Evolutionary conservation across 2,797 vertebrate genomes (phyloP).

Genomic region (Mycteria americana): DNA sequence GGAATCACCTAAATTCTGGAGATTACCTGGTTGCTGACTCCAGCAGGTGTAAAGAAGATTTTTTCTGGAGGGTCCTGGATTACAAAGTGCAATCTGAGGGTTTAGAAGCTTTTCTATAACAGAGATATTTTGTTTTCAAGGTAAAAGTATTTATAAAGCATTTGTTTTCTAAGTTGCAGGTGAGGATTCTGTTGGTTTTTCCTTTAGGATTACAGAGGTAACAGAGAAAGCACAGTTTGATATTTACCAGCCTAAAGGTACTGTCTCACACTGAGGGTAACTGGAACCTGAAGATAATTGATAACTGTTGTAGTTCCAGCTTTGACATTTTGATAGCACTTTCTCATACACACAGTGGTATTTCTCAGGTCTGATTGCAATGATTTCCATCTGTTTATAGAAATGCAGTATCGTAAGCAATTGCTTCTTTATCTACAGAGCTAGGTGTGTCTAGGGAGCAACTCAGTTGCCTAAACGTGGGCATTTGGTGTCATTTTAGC

Average conservation of each 20-base stretch:
- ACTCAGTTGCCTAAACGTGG: not conserved
- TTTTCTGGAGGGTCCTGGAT: not conserved
- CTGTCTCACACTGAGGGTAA: not conserved
- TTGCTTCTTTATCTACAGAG: not conserved
- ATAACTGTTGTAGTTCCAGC: not conserved
- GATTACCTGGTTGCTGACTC: not conserved
- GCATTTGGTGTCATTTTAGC: not conserved
- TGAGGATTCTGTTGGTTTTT: not conserved
- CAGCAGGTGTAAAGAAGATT: not conserved
- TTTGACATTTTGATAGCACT: not conserved
- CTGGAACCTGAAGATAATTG: not conserved
- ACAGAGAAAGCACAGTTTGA: not conserved
- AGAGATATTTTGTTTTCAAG: not conserved
- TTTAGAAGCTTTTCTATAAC: not conserved
- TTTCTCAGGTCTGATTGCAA: not conserved
- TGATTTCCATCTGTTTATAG: not conserved
- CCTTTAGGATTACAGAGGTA: not conserved
- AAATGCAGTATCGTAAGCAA: not conserved
- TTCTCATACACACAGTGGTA: not conserved
- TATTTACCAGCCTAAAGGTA: not conserved
- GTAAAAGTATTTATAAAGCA: not conserved
- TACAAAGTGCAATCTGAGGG: not conserved
- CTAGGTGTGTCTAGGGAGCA: not conserved
- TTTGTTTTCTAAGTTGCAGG: not conserved
- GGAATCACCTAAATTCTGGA: accelerated